These are phyloP conservation scores for Zele albiditarsus DNA, from an alignment of 2,888 invertebrate genomes.

Conservation along the genomic window DNA sequence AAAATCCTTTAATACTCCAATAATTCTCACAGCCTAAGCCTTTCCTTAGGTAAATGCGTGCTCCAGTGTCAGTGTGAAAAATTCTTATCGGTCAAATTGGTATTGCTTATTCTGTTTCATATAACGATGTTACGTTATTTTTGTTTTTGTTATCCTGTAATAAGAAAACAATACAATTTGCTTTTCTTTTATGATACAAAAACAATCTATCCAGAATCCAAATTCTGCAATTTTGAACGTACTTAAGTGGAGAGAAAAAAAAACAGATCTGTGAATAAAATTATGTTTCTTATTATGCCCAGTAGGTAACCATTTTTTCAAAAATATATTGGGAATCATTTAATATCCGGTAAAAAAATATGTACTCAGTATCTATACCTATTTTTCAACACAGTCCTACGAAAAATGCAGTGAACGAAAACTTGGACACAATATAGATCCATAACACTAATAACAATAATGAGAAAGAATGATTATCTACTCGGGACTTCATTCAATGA, in stretches of 20 bases:
- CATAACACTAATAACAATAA: not conserved
- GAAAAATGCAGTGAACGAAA: not conserved
- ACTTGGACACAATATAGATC: not conserved
- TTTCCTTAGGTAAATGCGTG: slow-evolving; percentile 70
- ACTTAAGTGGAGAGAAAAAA: not conserved
- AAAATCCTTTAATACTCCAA: slow-evolving; percentile 69
- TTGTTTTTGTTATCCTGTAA: slow-evolving; percentile 8
- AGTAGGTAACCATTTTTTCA: not conserved
- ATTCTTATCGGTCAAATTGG: slow-evolving; percentile 34
- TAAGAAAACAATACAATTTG: not conserved
- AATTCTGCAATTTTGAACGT: not conserved
- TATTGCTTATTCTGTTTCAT: not conserved
- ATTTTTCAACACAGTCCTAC: not conserved
- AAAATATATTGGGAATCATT: not conserved
- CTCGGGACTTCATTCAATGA: not conserved
- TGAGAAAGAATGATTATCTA: not conserved
- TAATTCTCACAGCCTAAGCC: slow-evolving; percentile 71
- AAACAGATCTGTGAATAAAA: not conserved
- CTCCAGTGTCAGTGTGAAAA: slow-evolving; percentile 48
- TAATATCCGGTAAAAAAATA: not conserved
- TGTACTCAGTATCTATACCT: not conserved
- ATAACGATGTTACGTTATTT: slow-evolving; percentile 32
- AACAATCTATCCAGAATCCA: not conserved
- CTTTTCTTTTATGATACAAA: not conserved
- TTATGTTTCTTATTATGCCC: not conserved